Evolutionary conservation across 2,888 invertebrate species (phyloP), one percentile per base, ranked within the genome.

Genomic region (Drosophila putrida): DNA sequence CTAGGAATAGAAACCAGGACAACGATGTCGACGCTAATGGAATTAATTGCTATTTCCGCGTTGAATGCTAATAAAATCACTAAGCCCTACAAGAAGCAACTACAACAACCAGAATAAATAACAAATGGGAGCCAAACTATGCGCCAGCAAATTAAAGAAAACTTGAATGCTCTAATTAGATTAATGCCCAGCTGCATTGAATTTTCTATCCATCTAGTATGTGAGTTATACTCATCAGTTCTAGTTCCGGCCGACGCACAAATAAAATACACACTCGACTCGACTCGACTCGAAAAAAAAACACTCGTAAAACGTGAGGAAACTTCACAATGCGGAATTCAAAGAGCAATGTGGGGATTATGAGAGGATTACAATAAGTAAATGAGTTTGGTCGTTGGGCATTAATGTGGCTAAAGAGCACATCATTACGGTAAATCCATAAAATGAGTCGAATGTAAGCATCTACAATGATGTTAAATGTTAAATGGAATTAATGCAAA

Each of bases 31-130:
- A 63, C 59, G 60, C 68, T 73, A 88, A 84, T 84, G 69, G 71
- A 88, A 88, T 85, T 82, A 88, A 88, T 88, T 82, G 85, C 64
- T 54, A 66, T 65, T 76, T 67, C 65, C 66, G 76, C 67, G 69
- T 63, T 71, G 75, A 73, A 73, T 87, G 72, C 82, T 75, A 78
- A 86, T 82, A 75, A 78, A 84, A 71, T 83, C 78, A 65, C 64
- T 65, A 66, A 76, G 76, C 60, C 41, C 54, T 53, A 54, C 78
- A 67, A 78, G 39, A 11, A 50, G 10, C 5, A 54, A 51, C 41
- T 53, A 55, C 8, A 57, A 27, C 20, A 58, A 44, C 15, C 31
- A 28, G 27, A 36, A 49, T 50, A 63, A 64, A 66, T 66, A 61
- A 66, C 53, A 39, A 66, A 41, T 47, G 35, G 27, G 28, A 36